Conservation (phyloP, 1,140 invertebrate genomes). For the Tenebrio molitor region DNA sequence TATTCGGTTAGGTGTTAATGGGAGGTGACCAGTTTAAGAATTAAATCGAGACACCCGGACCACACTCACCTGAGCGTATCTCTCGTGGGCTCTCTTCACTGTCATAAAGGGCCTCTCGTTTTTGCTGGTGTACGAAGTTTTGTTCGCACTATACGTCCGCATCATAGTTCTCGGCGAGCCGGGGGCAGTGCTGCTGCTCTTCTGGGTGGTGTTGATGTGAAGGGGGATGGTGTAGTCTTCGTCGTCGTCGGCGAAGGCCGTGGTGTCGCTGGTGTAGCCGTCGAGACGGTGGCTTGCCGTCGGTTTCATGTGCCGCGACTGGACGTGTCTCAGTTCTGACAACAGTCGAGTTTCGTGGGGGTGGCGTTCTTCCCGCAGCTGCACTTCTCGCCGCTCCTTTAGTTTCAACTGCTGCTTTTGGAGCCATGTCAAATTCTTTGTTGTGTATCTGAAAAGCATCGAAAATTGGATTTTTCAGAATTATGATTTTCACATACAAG, state of each 20-base stretch:
- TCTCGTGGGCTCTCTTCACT: slow-evolving; percentile 76
- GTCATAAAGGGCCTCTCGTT: slow-evolving; percentile 75
- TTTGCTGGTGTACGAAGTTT: slow-evolving; percentile 47
- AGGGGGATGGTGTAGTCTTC: slow-evolving; percentile 76
- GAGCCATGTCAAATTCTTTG: slow-evolving; percentile 77
- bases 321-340: slow-evolving; percentile 72
- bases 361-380: slow-evolving; percentile 77
- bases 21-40: background rate
- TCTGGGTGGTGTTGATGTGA: slow-evolving; percentile 73
- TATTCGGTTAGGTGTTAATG: slow-evolving; percentile 45
- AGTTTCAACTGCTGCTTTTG: slow-evolving; percentile 85
- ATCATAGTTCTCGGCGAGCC: slow-evolving; percentile 55
- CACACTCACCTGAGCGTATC: slow-evolving; percentile 62
- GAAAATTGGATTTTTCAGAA: no score
- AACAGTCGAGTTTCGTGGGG: slow-evolving; percentile 77
- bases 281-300: slow-evolving; percentile 70
- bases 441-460: slow-evolving; percentile 44
- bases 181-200: slow-evolving; percentile 50
- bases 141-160: slow-evolving; percentile 45
- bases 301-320: slow-evolving; percentile 67
- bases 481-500: no score
- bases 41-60: background rate
- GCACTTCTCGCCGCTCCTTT: slow-evolving; percentile 75
- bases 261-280: slow-evolving; percentile 84
- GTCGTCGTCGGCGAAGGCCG: slow-evolving; percentile 80